phyloP scores from a whole-genome alignment of 1,140 invertebrate species.

The Aphaenogaster rudis region DNA sequence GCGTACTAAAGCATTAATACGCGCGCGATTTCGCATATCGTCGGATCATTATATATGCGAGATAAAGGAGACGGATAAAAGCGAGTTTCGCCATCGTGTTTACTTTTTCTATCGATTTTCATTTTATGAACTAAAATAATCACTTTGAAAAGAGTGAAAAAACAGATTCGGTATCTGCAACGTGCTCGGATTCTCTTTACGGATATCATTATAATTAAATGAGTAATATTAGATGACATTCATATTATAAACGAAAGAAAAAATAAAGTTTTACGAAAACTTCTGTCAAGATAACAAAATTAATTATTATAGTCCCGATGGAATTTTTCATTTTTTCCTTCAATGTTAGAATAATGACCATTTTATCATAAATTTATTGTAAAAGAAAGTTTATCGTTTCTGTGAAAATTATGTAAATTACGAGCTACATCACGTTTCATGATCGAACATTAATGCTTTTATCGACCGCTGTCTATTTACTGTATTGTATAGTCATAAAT shows the following conservation, averaged over 20 bases:
- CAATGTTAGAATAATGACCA: not conserved
- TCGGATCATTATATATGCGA: not conserved
- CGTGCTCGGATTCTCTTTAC: not conserved
- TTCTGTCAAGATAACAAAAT: not conserved
- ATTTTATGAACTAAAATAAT: not conserved
- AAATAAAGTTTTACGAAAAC: not conserved
- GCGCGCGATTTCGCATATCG: conserved; percentile 18
- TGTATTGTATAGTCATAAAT: conserved; percentile 34
- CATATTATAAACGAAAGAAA: not conserved
- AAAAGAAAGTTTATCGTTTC: not conserved
- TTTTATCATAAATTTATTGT: not conserved
- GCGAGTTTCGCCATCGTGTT: not conserved
- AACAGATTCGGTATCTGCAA: not conserved
- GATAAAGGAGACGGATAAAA: not conserved
- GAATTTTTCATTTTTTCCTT: not conserved
- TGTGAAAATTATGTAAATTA: conserved; percentile 1
- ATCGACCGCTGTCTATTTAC: conserved; percentile 31
- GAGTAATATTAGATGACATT: not conserved
- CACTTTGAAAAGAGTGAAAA: not conserved
- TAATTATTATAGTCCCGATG: not conserved
- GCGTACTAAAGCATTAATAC: conserved; percentile 41
- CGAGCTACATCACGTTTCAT: conserved; percentile 20
- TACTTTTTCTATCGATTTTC: not conserved
- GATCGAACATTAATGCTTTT: conserved; percentile 11
- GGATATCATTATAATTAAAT: not conserved